Percentiles rank a stretch among this genome's conserved stretches.
phyloP scores from a whole-genome alignment of 2,113 vertebrate species.

The Hippocampus mohnikei region DNA sequence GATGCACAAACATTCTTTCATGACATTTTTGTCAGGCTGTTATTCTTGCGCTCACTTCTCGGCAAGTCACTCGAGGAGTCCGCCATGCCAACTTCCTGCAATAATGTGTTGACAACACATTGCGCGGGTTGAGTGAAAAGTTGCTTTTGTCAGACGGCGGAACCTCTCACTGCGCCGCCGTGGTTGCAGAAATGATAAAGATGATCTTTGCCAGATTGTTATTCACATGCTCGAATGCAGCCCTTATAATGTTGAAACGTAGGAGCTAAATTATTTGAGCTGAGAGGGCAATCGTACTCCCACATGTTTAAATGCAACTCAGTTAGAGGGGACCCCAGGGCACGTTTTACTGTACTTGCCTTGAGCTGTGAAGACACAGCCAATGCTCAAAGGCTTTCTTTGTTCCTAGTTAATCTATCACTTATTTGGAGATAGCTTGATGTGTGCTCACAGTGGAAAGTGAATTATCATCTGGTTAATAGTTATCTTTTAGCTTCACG shows the following conservation, averaged over 20 bases:
- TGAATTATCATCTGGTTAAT: background rate
- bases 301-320: too few relatives aligned
- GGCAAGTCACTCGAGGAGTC: background rate
- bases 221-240: background rate
- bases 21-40: constrained; percentile 3
- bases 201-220: background rate
- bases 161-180: too few relatives aligned
- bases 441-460: background rate
- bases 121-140: background rate
- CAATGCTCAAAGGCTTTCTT: background rate
- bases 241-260: background rate
- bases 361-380: background rate
- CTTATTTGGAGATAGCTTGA: background rate
- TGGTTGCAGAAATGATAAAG: background rate
- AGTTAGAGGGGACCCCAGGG: too few relatives aligned
- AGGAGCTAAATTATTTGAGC: too few relatives aligned
- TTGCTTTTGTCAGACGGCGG: background rate
- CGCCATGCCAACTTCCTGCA: background rate
- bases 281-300: too few relatives aligned
- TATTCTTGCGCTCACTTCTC: background rate
- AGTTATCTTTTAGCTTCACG: too few relatives aligned
- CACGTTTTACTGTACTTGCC: background rate
- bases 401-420: background rate
- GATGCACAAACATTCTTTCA: constrained; percentile 4
- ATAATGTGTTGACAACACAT: background rate